Evolutionary conservation across 2,797 vertebrate species (phyloP).

Genomic region (Sebastes steindachneri): DNA sequence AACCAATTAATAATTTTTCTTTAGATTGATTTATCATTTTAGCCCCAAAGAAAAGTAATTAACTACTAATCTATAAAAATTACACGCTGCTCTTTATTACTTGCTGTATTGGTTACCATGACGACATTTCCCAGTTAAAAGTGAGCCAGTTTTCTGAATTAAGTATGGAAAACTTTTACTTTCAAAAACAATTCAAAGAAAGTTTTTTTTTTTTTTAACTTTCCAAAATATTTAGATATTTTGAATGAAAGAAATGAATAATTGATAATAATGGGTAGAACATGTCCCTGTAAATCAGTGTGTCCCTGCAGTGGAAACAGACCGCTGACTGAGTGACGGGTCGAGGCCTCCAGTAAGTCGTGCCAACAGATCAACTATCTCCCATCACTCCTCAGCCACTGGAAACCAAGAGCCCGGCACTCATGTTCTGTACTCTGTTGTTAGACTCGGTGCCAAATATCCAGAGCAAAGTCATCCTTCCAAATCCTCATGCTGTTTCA

Average conservation of each 20-base stretch:
- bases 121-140: too few species aligned
- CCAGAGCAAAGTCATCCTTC: not conserved
- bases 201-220: too few species aligned
- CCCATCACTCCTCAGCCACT: constrained; percentile 77
- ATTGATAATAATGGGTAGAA: not conserved
- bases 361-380: constrained; percentile 72
- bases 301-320: constrained; percentile 39
- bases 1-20: too few species aligned
- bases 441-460: constrained; percentile 17
- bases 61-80: too few species aligned
- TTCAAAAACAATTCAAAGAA: too few species aligned
- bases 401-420: constrained; percentile 67
- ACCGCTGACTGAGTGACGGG: constrained; percentile 53
- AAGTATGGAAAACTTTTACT: too few species aligned
- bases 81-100: too few species aligned
- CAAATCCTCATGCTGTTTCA: not conserved
- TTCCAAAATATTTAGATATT: not conserved
- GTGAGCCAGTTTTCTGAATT: too few species aligned
- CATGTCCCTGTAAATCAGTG: not conserved
- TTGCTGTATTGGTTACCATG: too few species aligned
- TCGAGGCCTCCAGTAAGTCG: constrained; percentile 47
- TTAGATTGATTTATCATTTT: too few species aligned
- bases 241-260: not conserved
- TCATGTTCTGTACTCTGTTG: constrained; percentile 40
- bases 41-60: too few species aligned